Percentiles rank a stretch among this genome's conserved stretches.
phyloP scores from a whole-genome alignment of 2,888 invertebrate species.

The Saturnia japonica region DNA sequence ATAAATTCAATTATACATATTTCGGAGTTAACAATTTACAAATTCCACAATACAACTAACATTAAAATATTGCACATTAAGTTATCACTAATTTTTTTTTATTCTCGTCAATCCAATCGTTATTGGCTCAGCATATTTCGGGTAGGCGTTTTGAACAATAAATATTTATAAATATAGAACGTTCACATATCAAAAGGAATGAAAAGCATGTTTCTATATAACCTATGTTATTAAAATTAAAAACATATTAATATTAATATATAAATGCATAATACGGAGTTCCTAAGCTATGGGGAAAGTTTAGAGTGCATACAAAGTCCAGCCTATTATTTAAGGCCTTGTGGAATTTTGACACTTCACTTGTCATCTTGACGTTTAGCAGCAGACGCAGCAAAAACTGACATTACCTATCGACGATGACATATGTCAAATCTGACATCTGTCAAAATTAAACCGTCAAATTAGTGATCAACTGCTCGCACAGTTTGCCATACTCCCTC shows the following conservation, averaged over 20 bases:
- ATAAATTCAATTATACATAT: constrained; percentile 12
- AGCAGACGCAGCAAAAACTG: not conserved
- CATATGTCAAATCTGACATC: constrained; percentile 7
- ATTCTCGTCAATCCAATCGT: constrained; percentile 4
- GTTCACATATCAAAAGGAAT: constrained; percentile 6
- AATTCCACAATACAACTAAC: constrained; percentile 9
- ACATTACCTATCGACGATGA: constrained; percentile 2
- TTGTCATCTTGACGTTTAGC: not conserved
- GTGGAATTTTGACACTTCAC: constrained; percentile 3
- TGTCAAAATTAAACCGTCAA: constrained; percentile 84
- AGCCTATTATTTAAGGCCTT: not conserved
- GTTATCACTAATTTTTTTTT: constrained; percentile 6
- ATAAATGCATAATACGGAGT: constrained; percentile 30
- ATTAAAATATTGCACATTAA: constrained; percentile 14
- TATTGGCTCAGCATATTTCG: not conserved
- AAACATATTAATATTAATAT: constrained; percentile 1
- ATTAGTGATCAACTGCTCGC: constrained; percentile 93
- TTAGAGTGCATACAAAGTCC: constrained; percentile 5
- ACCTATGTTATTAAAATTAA: constrained; percentile 3
- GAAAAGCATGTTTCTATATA: constrained; percentile 3
- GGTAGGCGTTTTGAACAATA: constrained; percentile 7
- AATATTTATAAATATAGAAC: constrained; percentile 11
- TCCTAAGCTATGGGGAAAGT: not conserved
- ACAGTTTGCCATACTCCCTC: constrained; percentile 92
- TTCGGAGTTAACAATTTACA: constrained; percentile 11